Conservation (phyloP, 2,113 vertebrate species). For the Cyanoderma ruficeps region DNA sequence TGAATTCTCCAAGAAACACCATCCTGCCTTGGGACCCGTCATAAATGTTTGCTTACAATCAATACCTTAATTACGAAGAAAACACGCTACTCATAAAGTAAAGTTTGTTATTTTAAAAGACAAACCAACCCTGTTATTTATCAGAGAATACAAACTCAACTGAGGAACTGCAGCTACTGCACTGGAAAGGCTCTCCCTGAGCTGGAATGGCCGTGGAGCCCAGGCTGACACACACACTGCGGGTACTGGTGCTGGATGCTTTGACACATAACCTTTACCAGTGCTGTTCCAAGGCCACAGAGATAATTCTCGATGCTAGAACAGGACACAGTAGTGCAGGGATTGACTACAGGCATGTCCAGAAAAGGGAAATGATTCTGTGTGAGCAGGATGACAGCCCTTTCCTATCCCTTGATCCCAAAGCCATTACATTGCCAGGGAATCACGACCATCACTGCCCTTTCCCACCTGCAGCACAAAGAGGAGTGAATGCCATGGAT, state of each 20-base stretch:
- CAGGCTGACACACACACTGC: neutral
- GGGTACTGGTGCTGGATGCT: neutral
- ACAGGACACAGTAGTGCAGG: neutral
- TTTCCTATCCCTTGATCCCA: neutral
- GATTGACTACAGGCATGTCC: neutral
- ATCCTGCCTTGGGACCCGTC: neutral
- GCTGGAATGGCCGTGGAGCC: fast-evolving
- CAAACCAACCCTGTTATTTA: neutral
- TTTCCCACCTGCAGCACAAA: fast-evolving
- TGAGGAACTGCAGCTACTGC: neutral
- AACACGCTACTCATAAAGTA: neutral
- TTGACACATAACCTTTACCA: neutral
- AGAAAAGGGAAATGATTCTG: neutral
- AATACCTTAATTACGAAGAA: neutral
- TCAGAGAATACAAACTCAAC: neutral
- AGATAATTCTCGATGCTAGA: neutral
- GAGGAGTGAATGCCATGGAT: neutral
- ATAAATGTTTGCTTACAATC: neutral
- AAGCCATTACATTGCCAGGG: neutral
- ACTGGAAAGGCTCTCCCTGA: neutral
- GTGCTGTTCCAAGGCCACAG: neutral
- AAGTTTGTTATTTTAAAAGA: neutral
- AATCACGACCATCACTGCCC: neutral
- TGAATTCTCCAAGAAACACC: neutral
- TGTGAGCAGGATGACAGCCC: neutral